Conservation (phyloP, 2,888 invertebrate genomes). For the Rotaria socialis region DNA sequence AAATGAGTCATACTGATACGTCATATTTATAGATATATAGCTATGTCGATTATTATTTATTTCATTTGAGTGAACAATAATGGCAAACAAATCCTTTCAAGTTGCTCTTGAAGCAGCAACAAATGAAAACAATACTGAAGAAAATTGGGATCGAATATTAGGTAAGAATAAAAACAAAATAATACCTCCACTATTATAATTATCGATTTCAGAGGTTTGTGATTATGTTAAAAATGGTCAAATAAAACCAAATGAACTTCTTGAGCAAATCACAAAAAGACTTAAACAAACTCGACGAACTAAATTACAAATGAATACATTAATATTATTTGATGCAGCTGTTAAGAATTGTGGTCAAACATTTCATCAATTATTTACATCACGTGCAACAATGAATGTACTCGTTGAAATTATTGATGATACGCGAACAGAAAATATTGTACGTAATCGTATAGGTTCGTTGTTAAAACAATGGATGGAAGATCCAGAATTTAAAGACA, state of each 20-base stretch:
- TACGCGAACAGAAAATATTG: not conserved
- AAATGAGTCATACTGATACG: not conserved
- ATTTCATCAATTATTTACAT: slow-evolving; percentile 41
- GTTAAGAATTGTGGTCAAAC: slow-evolving; percentile 43
- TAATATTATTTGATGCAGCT: slow-evolving; percentile 40
- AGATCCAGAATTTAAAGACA: slow-evolving; percentile 27
- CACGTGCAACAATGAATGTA: slow-evolving; percentile 36
- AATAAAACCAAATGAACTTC: slow-evolving; percentile 26
- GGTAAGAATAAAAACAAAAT: slow-evolving; percentile 18
- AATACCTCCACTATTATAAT: no score
- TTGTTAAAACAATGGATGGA: slow-evolving; percentile 28
- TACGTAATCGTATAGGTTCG: slow-evolving; percentile 29
- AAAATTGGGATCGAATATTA: slow-evolving; percentile 42
- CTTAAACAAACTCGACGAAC: not conserved
- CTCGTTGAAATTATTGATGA: slow-evolving; percentile 38
- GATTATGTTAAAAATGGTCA: slow-evolving; percentile 36
- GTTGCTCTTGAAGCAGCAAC: slow-evolving; percentile 40
- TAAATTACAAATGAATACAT: not conserved
- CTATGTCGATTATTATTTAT: slow-evolving; percentile 6
- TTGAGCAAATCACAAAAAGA: not conserved
- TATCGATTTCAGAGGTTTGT: not conserved
- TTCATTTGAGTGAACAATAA: not conserved
- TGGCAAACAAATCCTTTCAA: not conserved
- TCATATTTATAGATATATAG: not conserved
- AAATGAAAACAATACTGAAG: slow-evolving; percentile 37